Evolutionary conservation across 2,888 invertebrate genomes (phyloP).

Genomic region (Xestia sexstrigata): DNA sequence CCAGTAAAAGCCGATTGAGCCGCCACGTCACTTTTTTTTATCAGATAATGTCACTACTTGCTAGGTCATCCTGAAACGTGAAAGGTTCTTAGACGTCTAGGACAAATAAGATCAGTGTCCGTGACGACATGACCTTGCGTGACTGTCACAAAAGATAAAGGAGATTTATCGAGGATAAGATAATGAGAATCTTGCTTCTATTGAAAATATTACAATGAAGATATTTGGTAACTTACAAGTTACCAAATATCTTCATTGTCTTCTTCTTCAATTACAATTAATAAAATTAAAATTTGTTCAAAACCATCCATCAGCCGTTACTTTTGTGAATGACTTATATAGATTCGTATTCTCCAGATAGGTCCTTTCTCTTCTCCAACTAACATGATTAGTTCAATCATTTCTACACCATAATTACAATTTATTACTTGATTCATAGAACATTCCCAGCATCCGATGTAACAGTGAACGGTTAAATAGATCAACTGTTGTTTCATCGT

Average conservation of each 20-base stretch:
- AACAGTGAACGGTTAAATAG: constrained; percentile 70
- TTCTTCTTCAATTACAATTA: too few species aligned
- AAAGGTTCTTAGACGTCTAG: constrained; percentile 14
- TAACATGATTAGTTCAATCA: neutral
- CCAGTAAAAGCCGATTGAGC: constrained; percentile 15
- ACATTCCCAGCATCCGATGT: constrained; percentile 63
- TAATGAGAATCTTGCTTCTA: constrained; percentile 10
- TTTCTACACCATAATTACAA: constrained; percentile 21
- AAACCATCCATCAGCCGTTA: neutral
- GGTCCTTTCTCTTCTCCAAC: neutral
- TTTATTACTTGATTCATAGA: constrained; percentile 26
- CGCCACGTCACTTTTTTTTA: constrained; percentile 33
- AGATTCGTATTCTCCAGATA: neutral
- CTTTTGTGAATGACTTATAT: too few species aligned
- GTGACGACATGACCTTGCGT: constrained; percentile 31
- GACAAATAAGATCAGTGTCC: constrained; percentile 31
- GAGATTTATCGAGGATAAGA: constrained; percentile 35
- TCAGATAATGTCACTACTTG: constrained; percentile 24
- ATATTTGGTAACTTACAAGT: neutral
- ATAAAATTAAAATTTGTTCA: neutral
- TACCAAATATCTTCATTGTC: too few species aligned
- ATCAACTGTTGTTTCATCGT: constrained; percentile 75
- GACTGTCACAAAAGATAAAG: constrained; percentile 30
- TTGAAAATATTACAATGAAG: constrained; percentile 13
- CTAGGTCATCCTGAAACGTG: constrained; percentile 26